A percentile compares a stretch with the other conserved stretches of the same genome.
Conservation (phyloP, 2,888 invertebrate species). For the Cryptocephalus moraei region DNA sequence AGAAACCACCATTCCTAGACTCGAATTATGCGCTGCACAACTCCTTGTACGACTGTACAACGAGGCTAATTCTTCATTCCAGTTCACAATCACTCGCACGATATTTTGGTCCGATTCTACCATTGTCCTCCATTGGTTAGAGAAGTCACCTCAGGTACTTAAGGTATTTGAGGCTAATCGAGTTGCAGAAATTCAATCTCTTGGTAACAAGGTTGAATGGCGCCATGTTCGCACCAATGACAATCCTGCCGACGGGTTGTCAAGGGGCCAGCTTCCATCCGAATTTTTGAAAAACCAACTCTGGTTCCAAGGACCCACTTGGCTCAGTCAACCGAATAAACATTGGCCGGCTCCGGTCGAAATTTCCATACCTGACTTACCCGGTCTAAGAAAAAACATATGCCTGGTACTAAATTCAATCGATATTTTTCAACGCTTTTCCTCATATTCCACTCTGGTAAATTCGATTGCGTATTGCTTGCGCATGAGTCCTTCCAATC, state of each 20-base stretch:
- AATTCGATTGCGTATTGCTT: background rate
- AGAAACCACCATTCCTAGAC: slow-evolving; percentile 6
- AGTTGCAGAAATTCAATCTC: background rate
- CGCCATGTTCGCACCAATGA: background rate
- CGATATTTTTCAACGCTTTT: background rate
- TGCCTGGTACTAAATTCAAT: background rate
- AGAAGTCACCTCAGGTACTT: slow-evolving; percentile 1
- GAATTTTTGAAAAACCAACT: background rate
- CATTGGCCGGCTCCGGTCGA: background rate
- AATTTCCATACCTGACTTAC: background rate
- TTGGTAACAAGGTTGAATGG: background rate
- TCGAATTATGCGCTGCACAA: slow-evolving; percentile 12
- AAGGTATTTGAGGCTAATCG: slow-evolving; percentile 5
- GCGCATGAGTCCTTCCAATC: background rate
- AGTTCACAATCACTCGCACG: slow-evolving; percentile 1
- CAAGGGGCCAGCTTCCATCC: background rate
- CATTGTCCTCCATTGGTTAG: slow-evolving; percentile 9
- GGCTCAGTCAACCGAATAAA: background rate
- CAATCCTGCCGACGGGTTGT: background rate
- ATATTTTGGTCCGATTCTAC: slow-evolving; percentile 8
- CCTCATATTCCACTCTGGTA: background rate
- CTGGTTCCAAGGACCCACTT: background rate
- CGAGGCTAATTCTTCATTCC: slow-evolving; percentile 3
- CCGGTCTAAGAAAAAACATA: background rate
- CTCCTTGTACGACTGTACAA: slow-evolving; percentile 6